phyloP scores from a whole-genome alignment of 2,888 invertebrate species.

The Lepas anatifera region DNA sequence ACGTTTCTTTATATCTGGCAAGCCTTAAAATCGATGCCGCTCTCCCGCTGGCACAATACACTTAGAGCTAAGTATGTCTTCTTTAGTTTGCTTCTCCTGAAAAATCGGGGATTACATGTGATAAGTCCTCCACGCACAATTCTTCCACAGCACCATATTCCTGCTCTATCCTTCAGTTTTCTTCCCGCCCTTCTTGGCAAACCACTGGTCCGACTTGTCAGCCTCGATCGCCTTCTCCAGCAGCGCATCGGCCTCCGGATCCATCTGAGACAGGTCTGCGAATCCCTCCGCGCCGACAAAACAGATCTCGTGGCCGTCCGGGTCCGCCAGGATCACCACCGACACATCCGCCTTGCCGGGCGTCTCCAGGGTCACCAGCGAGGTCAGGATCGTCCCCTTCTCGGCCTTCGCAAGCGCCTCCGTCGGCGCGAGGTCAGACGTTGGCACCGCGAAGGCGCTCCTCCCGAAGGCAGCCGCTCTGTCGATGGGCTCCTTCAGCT shows the following conservation, averaged over 20 bases:
- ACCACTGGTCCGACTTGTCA: slow-evolving; percentile 45
- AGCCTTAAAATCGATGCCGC: too few relatives aligned
- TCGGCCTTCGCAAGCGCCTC: slow-evolving; percentile 57
- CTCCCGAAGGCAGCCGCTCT: slow-evolving; percentile 86
- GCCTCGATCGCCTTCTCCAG: slow-evolving; percentile 61
- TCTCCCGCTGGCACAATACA: too few relatives aligned
- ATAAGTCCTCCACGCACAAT: too few relatives aligned
- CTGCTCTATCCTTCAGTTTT: not conserved
- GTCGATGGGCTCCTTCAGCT: slow-evolving; percentile 58
- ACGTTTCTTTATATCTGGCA: too few relatives aligned
- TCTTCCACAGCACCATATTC: not conserved
- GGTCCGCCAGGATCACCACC: slow-evolving; percentile 92
- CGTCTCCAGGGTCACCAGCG: slow-evolving; percentile 82
- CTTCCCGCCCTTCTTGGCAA: slow-evolving; percentile 29
- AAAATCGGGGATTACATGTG: too few relatives aligned
- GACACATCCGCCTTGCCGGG: slow-evolving; percentile 94
- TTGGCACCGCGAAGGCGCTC: slow-evolving; percentile 85
- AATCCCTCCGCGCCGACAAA: slow-evolving; percentile 96
- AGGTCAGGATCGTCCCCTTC: slow-evolving; percentile 67
- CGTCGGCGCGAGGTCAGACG: slow-evolving; percentile 58
- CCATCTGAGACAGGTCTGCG: slow-evolving; percentile 69
- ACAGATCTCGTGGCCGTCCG: slow-evolving; percentile 95
- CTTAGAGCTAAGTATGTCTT: too few relatives aligned
- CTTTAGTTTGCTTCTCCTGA: too few relatives aligned
- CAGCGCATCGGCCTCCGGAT: slow-evolving; percentile 65